phyloP scores from a whole-genome alignment of 2,113 vertebrate genomes.

The Gadus chalcogrammus region DNA sequence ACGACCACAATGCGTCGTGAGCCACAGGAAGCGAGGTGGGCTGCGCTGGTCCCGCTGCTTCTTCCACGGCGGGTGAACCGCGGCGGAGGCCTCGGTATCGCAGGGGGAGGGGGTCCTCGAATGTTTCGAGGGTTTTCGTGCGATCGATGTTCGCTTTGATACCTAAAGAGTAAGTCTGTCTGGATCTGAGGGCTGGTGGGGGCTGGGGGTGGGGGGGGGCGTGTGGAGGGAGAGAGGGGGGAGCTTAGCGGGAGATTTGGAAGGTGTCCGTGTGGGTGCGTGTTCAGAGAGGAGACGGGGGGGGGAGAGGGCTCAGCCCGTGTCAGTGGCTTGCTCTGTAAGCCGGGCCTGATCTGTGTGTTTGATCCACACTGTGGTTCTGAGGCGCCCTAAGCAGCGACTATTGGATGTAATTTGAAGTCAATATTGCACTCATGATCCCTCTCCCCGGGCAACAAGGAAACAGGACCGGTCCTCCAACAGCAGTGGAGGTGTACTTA shows the following conservation, averaged over 20 bases:
- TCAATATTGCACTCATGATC: slow-evolving; percentile 76
- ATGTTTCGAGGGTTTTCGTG: slow-evolving; percentile 41
- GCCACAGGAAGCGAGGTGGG: slow-evolving; percentile 52
- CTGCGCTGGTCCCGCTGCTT: slow-evolving; percentile 16
- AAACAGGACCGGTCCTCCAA: slow-evolving; percentile 39
- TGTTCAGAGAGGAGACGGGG: slow-evolving; percentile 52
- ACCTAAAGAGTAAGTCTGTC: slow-evolving; percentile 16
- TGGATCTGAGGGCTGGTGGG: no score
- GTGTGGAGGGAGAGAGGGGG: no score
- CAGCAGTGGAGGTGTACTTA: slow-evolving; percentile 42
- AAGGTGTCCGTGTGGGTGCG: slow-evolving; percentile 56
- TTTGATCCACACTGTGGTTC: slow-evolving; percentile 75
- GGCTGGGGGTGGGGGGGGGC: no score
- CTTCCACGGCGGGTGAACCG: no score
- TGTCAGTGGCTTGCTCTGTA: slow-evolving; percentile 76
- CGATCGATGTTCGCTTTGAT: slow-evolving; percentile 39
- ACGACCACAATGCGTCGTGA: slow-evolving; percentile 28
- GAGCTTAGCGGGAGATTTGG: no score
- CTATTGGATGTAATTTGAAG: slow-evolving; percentile 76
- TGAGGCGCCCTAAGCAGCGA: slow-evolving; percentile 73
- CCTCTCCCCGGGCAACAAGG: slow-evolving; percentile 62
- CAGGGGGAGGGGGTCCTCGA: slow-evolving; percentile 4
- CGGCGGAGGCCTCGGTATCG: not conserved
- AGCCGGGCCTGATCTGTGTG: slow-evolving; percentile 77
- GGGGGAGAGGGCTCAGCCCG: slow-evolving; percentile 51